phyloP scores from a whole-genome alignment of 2,797 vertebrate species.

The Masticophis lateralis region DNA sequence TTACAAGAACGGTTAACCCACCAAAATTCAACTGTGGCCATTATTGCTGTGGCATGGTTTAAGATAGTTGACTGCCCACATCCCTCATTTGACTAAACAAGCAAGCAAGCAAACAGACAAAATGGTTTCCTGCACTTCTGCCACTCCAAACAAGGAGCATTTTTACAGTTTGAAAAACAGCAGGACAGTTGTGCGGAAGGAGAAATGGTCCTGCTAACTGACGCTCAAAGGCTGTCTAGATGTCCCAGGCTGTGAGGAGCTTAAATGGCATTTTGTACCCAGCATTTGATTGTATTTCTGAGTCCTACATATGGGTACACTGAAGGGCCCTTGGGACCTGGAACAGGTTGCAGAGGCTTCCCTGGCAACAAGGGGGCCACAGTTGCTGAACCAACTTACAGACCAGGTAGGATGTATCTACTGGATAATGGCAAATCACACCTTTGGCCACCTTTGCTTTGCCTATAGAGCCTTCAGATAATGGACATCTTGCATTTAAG shows the following conservation, averaged over 20 bases:
- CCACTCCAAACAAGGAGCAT: slow-evolving; percentile 56
- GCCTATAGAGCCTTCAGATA: background rate
- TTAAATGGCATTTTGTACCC: slow-evolving; percentile 25
- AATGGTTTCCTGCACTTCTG: slow-evolving; percentile 16
- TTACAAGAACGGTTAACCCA: slow-evolving; percentile 4
- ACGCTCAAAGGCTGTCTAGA: slow-evolving; percentile 40
- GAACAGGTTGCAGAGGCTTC: background rate
- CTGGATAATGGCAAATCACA: background rate
- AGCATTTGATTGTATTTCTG: slow-evolving; percentile 29
- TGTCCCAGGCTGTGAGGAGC: slow-evolving; percentile 16
- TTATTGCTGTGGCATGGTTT: slow-evolving; percentile 30
- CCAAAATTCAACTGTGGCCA: slow-evolving; percentile 41
- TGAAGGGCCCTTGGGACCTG: background rate
- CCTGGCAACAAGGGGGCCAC: background rate
- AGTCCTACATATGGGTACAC: background rate
- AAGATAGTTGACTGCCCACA: slow-evolving; percentile 29
- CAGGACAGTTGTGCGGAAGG: slow-evolving; percentile 54
- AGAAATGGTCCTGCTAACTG: slow-evolving; percentile 45
- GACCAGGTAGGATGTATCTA: background rate
- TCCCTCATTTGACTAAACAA: slow-evolving; percentile 23
- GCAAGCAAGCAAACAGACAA: background rate
- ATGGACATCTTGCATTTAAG: background rate
- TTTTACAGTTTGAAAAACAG: slow-evolving; percentile 54
- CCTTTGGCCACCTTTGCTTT: background rate
- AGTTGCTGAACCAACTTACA: background rate